phyloP scores from a whole-genome alignment of 2,113 vertebrate genomes.

The Pedionomus torquatus region DNA sequence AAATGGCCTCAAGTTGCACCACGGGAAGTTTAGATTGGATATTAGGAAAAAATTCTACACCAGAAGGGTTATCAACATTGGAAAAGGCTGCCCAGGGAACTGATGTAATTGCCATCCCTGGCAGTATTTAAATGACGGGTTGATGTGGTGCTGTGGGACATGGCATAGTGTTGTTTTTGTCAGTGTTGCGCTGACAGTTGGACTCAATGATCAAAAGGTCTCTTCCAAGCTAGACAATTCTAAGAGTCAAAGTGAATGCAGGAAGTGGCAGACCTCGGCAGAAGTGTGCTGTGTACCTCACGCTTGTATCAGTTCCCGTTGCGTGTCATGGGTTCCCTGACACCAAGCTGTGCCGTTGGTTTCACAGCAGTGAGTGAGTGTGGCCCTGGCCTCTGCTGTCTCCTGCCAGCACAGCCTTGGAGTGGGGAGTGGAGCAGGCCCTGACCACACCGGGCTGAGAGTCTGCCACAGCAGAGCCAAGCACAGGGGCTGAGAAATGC shows the following conservation, averaged over 20 bases:
- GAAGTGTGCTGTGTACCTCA: rapidly evolving
- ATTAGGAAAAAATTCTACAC: neutral
- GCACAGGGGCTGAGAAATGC: rapidly evolving
- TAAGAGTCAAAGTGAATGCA: neutral
- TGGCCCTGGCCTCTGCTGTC: neutral
- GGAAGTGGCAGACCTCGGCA: rapidly evolving
- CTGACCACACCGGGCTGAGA: rapidly evolving
- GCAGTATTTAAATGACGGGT: neutral
- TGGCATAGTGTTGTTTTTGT: neutral
- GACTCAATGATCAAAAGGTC: neutral
- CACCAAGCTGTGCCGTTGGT: rapidly evolving
- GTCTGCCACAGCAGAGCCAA: rapidly evolving
- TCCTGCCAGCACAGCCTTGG: rapidly evolving
- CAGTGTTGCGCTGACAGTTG: neutral
- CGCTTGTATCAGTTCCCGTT: rapidly evolving
- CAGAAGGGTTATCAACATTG: neutral
- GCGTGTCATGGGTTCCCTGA: rapidly evolving
- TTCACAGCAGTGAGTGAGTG: rapidly evolving
- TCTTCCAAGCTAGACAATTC: neutral
- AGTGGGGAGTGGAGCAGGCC: neutral
- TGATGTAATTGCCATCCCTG: neutral
- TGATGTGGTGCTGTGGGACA: neutral
- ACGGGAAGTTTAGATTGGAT: neutral
- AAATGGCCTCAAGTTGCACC: neutral
- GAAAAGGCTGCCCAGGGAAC: neutral